phyloP scores from a whole-genome alignment of 2,888 invertebrate genomes.

The Mythimna lalbum region DNA sequence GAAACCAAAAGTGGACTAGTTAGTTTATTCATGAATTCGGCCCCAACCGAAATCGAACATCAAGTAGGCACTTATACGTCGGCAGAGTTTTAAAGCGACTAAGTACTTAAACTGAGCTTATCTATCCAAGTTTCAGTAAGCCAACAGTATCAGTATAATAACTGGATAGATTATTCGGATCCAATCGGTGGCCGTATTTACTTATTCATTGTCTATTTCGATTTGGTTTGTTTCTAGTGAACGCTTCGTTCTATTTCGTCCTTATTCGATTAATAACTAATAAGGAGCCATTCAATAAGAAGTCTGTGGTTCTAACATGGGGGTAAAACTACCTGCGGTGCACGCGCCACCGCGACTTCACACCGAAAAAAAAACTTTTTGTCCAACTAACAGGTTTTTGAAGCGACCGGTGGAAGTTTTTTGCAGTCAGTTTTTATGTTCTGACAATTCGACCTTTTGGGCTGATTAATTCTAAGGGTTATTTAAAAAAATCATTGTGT shows the following conservation, averaged over 20 bases:
- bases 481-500: conserved; percentile 24
- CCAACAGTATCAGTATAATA: conserved; percentile 53
- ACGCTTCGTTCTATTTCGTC: conserved; percentile 18
- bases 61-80: conserved; percentile 58
- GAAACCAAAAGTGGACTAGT: conserved; percentile 71
- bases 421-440: conserved; percentile 51
- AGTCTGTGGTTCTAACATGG: conserved; percentile 23
- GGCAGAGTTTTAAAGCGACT: conserved; percentile 58
- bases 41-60: conserved; percentile 71
- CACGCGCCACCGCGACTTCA: conserved; percentile 61
- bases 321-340: conserved; percentile 69
- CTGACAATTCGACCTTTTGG: conserved; percentile 38
- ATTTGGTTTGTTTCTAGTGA: conserved; percentile 29
- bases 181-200: conserved; percentile 45
- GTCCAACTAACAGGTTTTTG: conserved; percentile 61
- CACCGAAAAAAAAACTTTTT: conserved; percentile 61
- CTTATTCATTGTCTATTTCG: conserved; percentile 49
- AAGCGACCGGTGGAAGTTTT: conserved; percentile 45
- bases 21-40: conserved; percentile 70
- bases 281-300: conserved; percentile 34
- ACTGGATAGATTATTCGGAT: conserved; percentile 56
- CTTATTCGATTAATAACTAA: conserved; percentile 48
- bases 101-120: conserved; percentile 59
- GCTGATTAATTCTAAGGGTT: conserved; percentile 29
- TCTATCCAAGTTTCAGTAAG: conserved; percentile 57